phyloP scores from a whole-genome alignment of 2,113 vertebrate species.

The Peromyscus leucopus region DNA sequence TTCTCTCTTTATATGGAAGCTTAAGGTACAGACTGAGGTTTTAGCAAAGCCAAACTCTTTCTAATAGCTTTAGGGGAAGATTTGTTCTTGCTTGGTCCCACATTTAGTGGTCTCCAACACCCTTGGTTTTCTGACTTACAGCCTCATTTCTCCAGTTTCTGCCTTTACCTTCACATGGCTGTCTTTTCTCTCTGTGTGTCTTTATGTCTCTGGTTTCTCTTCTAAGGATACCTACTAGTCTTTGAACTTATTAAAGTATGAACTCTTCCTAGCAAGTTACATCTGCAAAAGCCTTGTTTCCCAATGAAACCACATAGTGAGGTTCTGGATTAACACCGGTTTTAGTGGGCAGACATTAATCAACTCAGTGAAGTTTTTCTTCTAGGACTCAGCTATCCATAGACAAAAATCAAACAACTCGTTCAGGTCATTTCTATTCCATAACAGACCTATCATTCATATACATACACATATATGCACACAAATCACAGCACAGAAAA shows the following conservation, averaged over 20 bases:
- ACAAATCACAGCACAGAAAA: not conserved
- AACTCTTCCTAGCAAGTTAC: constrained; percentile 1
- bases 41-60: not conserved
- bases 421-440: not conserved
- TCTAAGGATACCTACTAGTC: not conserved
- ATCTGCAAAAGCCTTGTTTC: not conserved
- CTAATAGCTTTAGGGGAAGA: not conserved
- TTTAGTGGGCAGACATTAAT: not conserved
- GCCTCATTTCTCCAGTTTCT: not conserved
- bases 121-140: not conserved
- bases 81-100: not conserved
- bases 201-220: constrained; percentile 1
- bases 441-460: not conserved
- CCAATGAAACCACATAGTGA: not conserved
- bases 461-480: fast-evolving
- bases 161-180: not conserved
- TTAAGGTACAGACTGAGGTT: not conserved
- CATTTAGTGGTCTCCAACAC: not conserved
- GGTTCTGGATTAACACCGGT: not conserved
- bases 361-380: not conserved
- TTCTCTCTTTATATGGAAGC: not conserved
- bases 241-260: not conserved
- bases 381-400: not conserved
- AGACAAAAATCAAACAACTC: not conserved
- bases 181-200: not conserved